Evolutionary conservation across 2,113 vertebrate genomes (phyloP).

Genomic region (Brachyistius frenatus): DNA sequence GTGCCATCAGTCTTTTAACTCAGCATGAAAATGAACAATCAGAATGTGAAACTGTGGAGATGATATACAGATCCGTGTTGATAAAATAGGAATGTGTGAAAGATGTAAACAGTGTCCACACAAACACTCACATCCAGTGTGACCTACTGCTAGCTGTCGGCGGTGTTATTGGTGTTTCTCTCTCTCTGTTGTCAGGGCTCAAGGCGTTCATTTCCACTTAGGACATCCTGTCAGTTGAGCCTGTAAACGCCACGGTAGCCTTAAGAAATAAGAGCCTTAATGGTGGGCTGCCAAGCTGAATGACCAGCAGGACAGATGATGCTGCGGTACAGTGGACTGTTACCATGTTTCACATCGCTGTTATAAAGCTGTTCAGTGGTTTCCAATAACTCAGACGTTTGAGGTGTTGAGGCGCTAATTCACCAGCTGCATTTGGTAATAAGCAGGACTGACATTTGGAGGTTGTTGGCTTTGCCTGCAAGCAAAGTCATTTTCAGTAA

Average conservation of each 20-base stretch:
- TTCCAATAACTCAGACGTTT: not conserved
- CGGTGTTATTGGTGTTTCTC: conserved; percentile 27
- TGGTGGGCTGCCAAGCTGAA: conserved; percentile 38
- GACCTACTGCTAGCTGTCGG: conserved; percentile 35
- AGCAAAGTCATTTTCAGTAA: not conserved
- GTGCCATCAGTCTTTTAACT: not conserved
- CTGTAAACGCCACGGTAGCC: conserved; percentile 47
- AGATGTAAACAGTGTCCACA: not conserved
- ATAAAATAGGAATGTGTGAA: not conserved
- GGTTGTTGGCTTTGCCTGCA: conserved; percentile 3
- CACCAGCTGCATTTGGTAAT: conserved; percentile 19
- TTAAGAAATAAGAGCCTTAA: conserved; percentile 36
- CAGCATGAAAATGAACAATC: not conserved
- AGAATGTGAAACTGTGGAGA: not conserved
- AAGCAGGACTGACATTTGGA: not conserved
- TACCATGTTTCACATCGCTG: not conserved
- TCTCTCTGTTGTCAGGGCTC: conserved; percentile 10
- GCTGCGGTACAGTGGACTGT: conserved; percentile 2
- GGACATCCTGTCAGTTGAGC: conserved; percentile 39
- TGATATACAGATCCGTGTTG: not conserved
- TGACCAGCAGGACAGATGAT: conserved; percentile 41
- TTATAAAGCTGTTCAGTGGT: conserved; percentile 13
- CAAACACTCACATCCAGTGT: not conserved
- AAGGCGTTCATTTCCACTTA: conserved; percentile 38
- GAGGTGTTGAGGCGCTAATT: not conserved